Conservation (phyloP, 2,113 vertebrate species). For the Sula dactylatra region DNA sequence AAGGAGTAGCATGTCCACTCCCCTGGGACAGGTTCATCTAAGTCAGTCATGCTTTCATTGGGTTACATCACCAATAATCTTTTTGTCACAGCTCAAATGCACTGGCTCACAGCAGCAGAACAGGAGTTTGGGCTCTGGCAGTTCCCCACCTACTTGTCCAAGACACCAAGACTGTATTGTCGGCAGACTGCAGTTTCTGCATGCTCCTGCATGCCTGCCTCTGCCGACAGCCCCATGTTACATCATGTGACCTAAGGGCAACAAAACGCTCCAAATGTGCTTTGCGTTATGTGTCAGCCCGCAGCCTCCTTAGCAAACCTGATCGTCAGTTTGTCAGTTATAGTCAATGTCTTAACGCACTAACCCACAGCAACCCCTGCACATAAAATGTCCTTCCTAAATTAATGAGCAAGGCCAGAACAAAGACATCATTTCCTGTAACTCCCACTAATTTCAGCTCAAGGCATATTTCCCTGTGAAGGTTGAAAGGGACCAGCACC, state of each 20-base stretch:
- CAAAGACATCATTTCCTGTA: background rate
- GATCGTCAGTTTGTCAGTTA: background rate
- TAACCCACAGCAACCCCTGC: background rate
- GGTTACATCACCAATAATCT: background rate
- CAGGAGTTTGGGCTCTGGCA: background rate
- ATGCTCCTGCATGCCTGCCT: background rate
- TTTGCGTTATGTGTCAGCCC: background rate
- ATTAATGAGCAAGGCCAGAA: background rate
- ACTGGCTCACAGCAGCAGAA: background rate
- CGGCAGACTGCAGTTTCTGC: background rate
- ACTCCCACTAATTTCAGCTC: background rate
- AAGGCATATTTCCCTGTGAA: background rate
- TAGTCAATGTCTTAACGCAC: background rate
- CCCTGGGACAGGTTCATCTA: background rate
- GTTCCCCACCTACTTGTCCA: accelerated
- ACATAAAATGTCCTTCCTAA: background rate
- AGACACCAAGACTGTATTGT: accelerated
- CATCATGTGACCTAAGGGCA: background rate
- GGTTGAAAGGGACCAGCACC: background rate
- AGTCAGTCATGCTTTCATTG: background rate
- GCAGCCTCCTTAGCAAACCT: background rate
- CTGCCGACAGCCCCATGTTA: accelerated
- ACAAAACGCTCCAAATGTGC: background rate
- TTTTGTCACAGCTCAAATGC: background rate
- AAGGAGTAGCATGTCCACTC: background rate